phyloP scores from a whole-genome alignment of 2,797 vertebrate genomes.

The Ceyx erithaca region DNA sequence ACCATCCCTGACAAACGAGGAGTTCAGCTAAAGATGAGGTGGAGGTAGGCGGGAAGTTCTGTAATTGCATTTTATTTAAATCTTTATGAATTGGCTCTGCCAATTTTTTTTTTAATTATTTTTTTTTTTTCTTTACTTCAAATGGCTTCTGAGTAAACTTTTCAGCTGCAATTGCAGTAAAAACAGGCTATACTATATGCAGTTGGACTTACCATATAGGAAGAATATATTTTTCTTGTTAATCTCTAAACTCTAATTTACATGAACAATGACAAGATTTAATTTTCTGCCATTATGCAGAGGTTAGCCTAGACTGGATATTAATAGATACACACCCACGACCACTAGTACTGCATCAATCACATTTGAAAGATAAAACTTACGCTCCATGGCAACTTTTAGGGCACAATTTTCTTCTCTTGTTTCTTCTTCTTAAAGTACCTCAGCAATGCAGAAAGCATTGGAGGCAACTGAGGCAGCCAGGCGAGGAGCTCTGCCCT shows the following conservation, averaged over 20 bases:
- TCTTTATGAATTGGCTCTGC: conserved; percentile 67
- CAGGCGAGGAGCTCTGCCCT: neutral
- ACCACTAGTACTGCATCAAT: conserved; percentile 44
- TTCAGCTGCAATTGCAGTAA: conserved; percentile 10
- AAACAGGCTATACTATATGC: neutral
- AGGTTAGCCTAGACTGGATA: conserved; percentile 67
- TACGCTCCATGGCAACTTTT: conserved; percentile 32
- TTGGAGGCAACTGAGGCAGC: neutral
- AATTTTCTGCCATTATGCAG: conserved; percentile 53
- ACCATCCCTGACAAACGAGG: conserved; percentile 52
- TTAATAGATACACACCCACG: conserved; percentile 57
- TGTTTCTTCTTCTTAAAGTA: neutral
- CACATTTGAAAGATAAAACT: conserved; percentile 27
- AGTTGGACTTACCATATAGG: neutral
- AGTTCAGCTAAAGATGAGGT: conserved; percentile 49
- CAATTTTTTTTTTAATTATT: neutral
- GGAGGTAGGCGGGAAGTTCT: conserved; percentile 61
- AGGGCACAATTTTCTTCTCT: neutral
- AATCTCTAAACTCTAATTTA: conserved; percentile 1
- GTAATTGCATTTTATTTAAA: conserved; percentile 62
- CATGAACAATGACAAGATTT: neutral
- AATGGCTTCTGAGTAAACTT: conserved; percentile 33
- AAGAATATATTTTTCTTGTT: neutral
- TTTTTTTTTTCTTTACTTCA: conserved; percentile 32
- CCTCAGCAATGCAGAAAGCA: neutral